Conservation (phyloP, 2,888 invertebrate species). For the Entomobrya proxima region DNA sequence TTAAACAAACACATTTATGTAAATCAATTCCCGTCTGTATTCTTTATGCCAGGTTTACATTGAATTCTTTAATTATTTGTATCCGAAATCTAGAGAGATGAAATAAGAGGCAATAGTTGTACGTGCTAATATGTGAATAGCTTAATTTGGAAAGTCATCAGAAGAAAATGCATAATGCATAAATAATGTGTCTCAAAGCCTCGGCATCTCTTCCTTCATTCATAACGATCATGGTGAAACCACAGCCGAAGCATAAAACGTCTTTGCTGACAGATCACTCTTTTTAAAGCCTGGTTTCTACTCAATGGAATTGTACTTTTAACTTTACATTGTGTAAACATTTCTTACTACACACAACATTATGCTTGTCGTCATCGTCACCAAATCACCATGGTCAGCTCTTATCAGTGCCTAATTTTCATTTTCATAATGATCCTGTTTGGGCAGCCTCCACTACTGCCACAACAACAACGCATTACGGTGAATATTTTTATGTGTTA, state of each 20-base stretch:
- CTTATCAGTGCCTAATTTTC: conserved; percentile 14
- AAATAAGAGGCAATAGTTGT: too few species aligned
- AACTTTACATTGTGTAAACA: not conserved
- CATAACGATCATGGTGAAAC: not conserved
- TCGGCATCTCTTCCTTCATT: not conserved
- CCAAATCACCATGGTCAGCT: not conserved
- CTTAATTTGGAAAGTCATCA: not conserved
- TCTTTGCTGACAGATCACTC: not conserved
- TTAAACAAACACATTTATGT: too few species aligned
- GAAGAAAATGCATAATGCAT: not conserved
- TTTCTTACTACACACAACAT: not conserved
- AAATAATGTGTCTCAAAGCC: not conserved
- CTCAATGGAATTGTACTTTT: not conserved
- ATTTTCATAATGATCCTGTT: conserved; percentile 11
- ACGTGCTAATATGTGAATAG: not conserved
- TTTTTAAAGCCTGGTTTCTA: not conserved
- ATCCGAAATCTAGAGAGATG: too few species aligned
- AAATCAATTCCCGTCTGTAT: too few species aligned
- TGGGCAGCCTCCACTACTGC: not conserved
- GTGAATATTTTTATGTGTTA: too few species aligned
- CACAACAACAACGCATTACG: not conserved
- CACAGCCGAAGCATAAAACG: not conserved
- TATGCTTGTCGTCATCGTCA: too few species aligned
- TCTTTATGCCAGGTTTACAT: too few species aligned
- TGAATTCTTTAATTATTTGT: too few species aligned